A percentile compares a stretch with the other conserved stretches of the same genome.
Evolutionary conservation across 2,797 vertebrate species (phyloP).

Genomic region (Rachycentron canadum): DNA sequence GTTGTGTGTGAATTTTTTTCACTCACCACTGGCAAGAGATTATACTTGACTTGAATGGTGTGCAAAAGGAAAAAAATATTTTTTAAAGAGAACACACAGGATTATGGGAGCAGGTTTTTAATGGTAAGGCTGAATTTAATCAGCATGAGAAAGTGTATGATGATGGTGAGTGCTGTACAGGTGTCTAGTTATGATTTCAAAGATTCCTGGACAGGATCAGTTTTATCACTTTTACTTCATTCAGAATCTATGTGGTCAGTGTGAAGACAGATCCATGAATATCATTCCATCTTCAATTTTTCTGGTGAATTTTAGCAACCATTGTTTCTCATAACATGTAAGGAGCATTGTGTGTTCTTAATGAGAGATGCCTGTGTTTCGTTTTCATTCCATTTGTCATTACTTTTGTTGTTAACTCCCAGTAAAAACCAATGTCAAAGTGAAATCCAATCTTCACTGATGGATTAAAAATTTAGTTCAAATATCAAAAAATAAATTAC

Average conservation of each 20-base stretch:
- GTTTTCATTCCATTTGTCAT: neutral
- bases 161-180: neutral
- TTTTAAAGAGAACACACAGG: neutral
- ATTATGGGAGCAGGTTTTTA: neutral
- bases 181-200: constrained; percentile 6
- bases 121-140: neutral
- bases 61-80: neutral
- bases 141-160: constrained; percentile 5
- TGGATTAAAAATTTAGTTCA: neutral
- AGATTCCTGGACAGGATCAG: neutral
- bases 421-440: neutral
- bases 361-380: neutral
- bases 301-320: neutral
- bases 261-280: neutral
- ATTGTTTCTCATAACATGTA: neutral
- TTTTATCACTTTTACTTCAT: neutral
- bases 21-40: constrained; percentile 6
- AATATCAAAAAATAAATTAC: neutral
- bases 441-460: neutral
- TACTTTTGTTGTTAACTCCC: neutral
- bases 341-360: neutral
- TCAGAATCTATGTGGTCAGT: neutral
- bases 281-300: neutral
- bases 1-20: constrained; percentile 7
- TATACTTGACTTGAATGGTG: neutral